Percentiles rank a stretch among this genome's conserved stretches.
These are phyloP conservation scores for Rallus crepitans DNA, from an alignment of 2,797 vertebrate genomes.

Conservation along the genomic window DNA sequence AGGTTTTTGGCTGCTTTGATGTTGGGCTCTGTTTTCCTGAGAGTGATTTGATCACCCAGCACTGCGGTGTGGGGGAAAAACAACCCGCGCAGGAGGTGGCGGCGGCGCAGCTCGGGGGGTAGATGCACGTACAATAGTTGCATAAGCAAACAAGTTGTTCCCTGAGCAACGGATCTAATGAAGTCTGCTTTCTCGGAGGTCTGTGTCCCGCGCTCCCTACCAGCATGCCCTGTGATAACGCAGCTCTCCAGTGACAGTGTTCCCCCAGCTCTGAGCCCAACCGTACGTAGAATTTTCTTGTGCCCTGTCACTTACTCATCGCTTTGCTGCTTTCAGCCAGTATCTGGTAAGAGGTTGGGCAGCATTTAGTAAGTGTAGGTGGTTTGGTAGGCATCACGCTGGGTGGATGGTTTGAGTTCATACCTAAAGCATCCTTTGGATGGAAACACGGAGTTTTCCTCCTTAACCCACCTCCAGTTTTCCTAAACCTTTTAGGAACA, in stretches of 20 bases:
- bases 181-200: conserved; percentile 1
- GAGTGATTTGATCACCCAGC: fast-evolving
- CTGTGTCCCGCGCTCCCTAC: neutral
- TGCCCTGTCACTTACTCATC: fast-evolving
- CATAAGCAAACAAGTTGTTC: conserved; percentile 41
- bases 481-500: neutral
- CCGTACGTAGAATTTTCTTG: fast-evolving
- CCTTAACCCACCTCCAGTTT: neutral
- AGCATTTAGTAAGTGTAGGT: neutral
- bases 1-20: neutral
- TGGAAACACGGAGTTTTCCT: neutral
- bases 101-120: neutral
- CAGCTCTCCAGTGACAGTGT: neutral
- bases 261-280: neutral
- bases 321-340: neutral
- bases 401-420: neutral
- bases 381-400: neutral
- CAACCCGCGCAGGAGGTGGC: fast-evolving
- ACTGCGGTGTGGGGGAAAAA: neutral
- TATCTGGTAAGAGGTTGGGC: neutral
- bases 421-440: neutral
- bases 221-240: fast-evolving
- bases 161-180: conserved; percentile 2
- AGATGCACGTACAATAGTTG: neutral
- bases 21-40: neutral